Evolutionary conservation across 2,888 invertebrate genomes (phyloP), one percentile per base, ranked within the genome.

Genomic region (Cosmopolites sordidus): DNA sequence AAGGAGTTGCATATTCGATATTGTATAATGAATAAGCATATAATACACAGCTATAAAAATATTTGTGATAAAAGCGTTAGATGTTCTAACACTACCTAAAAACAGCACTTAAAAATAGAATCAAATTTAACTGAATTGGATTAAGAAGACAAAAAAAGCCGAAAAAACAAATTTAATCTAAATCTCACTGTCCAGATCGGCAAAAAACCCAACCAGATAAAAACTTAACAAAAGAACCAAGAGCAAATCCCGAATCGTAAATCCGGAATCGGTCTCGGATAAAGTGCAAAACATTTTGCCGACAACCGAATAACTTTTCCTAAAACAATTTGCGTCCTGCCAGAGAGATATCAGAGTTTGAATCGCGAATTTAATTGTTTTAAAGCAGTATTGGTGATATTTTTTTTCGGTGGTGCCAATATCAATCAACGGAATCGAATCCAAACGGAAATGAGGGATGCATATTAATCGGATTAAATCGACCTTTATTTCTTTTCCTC

Each of bases 231-330:
- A 33, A 33, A 33, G n/a, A 12, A 33, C 11, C 12, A n/a, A n/a
- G 12, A 22, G 12, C 33, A 33, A 33, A 33, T 33, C 12, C 12
- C 5, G 11, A 11, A 33, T 33, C 33, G 33, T 33, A 33, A 33
- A 33, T 33, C 33, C 11, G 12, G 33, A 33, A 33, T 33, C 12
- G 33, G 33, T 12, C 8, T 33, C 33, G 33, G 12, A 33, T 33
- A 33, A 33, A 33, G 33, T 33, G 33, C 33, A 33, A 33, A 33
- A n/a, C 33, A 33, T 33, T 33, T 33, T 33, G 3, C 33, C 33
- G n/a, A 3, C 12, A 33, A 33, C 33, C 2, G 12, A 33, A 12
- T 33, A 33, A 33, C 33, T 33, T 33, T 33, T 11, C 5, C 8
- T 3, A n/a, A 33, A 33, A 33, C 33, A 33, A 33, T 33, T 33